Conservation (phyloP, 1,140 invertebrate species). For the Nasonia vitripennis region DNA sequence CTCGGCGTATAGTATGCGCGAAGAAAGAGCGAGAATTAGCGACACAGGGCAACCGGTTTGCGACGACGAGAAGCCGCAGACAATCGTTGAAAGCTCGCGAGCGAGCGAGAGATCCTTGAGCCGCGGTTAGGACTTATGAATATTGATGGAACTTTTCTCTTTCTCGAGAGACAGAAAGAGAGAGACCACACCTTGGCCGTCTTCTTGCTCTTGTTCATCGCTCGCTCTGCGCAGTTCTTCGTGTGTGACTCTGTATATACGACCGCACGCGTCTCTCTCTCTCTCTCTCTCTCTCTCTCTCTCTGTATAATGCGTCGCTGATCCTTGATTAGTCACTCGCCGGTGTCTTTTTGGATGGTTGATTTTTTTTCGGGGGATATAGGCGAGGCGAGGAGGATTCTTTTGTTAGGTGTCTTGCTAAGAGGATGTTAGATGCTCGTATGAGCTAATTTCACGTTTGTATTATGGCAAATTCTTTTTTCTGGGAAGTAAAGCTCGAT, state of each 20-base stretch:
- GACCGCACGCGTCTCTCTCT: constrained; percentile 1
- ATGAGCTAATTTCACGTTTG: too few relatives aligned
- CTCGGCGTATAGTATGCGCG: constrained; percentile 20
- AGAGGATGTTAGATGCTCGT: background rate
- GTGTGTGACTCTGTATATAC: constrained; percentile 46
- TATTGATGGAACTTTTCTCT: constrained; percentile 70
- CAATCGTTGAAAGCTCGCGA: constrained; percentile 58
- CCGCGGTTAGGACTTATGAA: constrained; percentile 71
- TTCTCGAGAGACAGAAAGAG: constrained; percentile 60
- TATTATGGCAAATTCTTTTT: too few relatives aligned
- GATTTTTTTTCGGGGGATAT: too few relatives aligned
- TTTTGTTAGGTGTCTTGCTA: background rate
- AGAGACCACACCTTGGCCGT: constrained; percentile 60
- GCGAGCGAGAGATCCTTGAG: constrained; percentile 66
- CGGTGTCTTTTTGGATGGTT: background rate
- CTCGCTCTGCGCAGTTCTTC: constrained; percentile 44
- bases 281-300: background rate
- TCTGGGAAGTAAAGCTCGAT: too few relatives aligned
- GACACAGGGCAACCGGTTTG: background rate
- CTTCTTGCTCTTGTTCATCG: constrained; percentile 48
- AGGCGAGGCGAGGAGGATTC: constrained; percentile 5
- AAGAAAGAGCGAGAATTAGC: constrained; percentile 46
- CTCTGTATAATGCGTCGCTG: background rate
- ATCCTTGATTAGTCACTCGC: constrained; percentile 36
- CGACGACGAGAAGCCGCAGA: background rate